Evolutionary conservation across 2,888 invertebrate species (phyloP).

Genomic region (Erannis defoliaria): DNA sequence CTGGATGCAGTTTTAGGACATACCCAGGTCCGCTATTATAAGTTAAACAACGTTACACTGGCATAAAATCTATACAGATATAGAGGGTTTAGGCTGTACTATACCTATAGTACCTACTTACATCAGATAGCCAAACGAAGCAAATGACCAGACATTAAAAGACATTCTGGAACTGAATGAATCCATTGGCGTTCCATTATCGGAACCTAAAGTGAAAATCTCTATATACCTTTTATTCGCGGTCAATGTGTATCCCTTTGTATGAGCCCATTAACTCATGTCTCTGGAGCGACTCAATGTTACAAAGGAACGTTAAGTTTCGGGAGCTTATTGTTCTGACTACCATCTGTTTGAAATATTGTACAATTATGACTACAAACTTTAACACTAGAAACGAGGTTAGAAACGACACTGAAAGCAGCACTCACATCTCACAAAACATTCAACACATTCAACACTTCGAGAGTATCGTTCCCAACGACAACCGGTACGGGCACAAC

Average conservation of each 20-base stretch:
- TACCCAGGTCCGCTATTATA: no score
- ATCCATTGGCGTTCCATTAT: slow-evolving; percentile 39
- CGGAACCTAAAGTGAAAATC: slow-evolving; percentile 36
- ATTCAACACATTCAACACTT: no score
- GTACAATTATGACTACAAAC: background rate
- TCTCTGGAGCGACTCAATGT: slow-evolving; percentile 29
- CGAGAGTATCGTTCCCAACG: no score
- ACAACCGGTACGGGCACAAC: no score
- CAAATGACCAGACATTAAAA: slow-evolving; percentile 7
- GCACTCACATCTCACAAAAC: no score
- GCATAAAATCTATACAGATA: no score
- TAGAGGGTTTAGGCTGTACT: no score
- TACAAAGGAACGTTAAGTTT: slow-evolving; percentile 40
- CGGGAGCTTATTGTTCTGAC: slow-evolving; percentile 36
- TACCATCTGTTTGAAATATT: slow-evolving; percentile 5
- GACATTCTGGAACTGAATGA: slow-evolving; percentile 28
- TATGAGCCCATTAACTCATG: slow-evolving; percentile 36
- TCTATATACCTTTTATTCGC: slow-evolving; percentile 37
- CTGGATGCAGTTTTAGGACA: no score
- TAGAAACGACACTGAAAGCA: background rate
- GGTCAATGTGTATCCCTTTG: slow-evolving; percentile 39
- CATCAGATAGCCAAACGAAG: background rate
- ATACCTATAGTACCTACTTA: background rate
- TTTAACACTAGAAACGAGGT: background rate
- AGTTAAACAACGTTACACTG: no score